Conservation (phyloP, 2,888 invertebrate genomes). For the Caenorhabditis virilis region DNA sequence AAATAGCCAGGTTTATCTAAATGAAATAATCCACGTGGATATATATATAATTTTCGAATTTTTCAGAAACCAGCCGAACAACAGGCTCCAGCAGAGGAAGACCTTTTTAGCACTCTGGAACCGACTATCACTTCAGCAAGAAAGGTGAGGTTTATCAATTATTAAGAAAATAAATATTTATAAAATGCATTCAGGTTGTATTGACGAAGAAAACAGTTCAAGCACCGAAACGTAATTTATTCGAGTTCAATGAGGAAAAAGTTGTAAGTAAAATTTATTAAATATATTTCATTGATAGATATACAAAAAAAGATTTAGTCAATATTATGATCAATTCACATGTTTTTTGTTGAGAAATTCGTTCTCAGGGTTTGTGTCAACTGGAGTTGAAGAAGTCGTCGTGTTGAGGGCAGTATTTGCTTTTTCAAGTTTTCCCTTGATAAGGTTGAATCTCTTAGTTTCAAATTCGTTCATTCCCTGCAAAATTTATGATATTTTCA, state of each 20-base stretch:
- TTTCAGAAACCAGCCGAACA: slow-evolving; percentile 23
- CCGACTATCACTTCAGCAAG: slow-evolving; percentile 61
- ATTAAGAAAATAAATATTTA: neutral
- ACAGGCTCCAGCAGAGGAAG: slow-evolving; percentile 35
- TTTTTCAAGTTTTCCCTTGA: slow-evolving; percentile 48
- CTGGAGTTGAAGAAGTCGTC: slow-evolving; percentile 14
- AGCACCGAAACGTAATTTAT: slow-evolving; percentile 34
- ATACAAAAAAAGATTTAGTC: no score
- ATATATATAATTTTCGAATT: slow-evolving; percentile 1
- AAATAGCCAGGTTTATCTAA: slow-evolving; percentile 2
- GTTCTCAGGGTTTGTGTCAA: slow-evolving; percentile 22
- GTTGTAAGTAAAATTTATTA: slow-evolving; percentile 22
- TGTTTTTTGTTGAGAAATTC: slow-evolving; percentile 31
- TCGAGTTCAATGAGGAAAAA: slow-evolving; percentile 39
- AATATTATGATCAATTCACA: no score
- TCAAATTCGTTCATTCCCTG: slow-evolving; percentile 52
- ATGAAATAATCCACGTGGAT: neutral
- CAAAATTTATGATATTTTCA: slow-evolving; percentile 8
- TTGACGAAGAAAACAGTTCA: slow-evolving; percentile 29
- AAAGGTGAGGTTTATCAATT: no score
- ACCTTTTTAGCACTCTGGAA: slow-evolving; percentile 60
- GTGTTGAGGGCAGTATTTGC: slow-evolving; percentile 7
- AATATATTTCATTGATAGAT: neutral
- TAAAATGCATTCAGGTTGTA: slow-evolving; percentile 41
- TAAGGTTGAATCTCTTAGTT: slow-evolving; percentile 37